Evolutionary conservation across 2,888 invertebrate species (phyloP), one percentile per base, ranked within the genome.

Genomic region (Bellardia bayeri): DNA sequence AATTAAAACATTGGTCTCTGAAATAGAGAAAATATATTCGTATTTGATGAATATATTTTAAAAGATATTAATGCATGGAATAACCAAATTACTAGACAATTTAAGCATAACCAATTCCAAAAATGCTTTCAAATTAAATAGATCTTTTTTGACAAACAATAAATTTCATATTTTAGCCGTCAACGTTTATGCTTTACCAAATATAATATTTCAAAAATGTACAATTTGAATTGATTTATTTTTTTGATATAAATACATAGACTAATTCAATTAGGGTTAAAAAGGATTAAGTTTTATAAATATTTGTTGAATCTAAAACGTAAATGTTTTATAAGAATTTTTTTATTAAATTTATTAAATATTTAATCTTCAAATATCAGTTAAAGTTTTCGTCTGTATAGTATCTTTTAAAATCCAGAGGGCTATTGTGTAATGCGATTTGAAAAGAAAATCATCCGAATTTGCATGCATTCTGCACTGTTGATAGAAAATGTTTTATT

Each of bases 1-100:
- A 72, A 30, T 79, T 66, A 66, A 66, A 78, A 66, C 37, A 45
- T 76, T 66, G 56, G 33, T 56, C 33, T 78, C 42, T 42, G 23
- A 49, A 54, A 64, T 23, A 40, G 54, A 30, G 11, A 8, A 64
- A 40, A 56, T 66, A 11, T 11, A 13, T 45, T 37, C 9, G 49
- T 64, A 8, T 58, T 58, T 30, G 13, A 30, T 42, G 4, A 58
- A 33, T n/a, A 2, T 49, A 49, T 61, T 33, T 16, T 11, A 37
- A 54, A 37, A 16, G 51, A 23, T 54, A 51, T 8, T 54, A 42
- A 54, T 40, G 23, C 30, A 54, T 56, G 54, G 42, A 66, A 78
- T 42, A 66, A 30, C 40, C 14, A 33, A 3, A 5, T 16, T 51
- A 30, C 58, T 56, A 45, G 23, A 40, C 14, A 37, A 45, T 11